Conservation (phyloP, 1,140 invertebrate genomes). For the Nephotettix cincticeps region DNA sequence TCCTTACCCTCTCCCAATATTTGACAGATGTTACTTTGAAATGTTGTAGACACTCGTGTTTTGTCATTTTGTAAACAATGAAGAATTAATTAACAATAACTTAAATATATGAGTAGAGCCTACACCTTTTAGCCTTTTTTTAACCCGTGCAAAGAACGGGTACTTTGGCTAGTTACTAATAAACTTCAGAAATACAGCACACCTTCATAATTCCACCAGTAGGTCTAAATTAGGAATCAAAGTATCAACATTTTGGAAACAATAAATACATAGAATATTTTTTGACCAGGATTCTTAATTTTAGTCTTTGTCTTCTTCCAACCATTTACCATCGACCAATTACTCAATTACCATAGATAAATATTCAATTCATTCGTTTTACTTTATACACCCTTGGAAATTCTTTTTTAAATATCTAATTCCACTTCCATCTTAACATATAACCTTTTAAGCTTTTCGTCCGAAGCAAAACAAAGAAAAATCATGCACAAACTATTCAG, state of each 20-base stretch:
- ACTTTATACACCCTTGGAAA: neutral
- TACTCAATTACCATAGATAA: too few species aligned
- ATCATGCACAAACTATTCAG: neutral
- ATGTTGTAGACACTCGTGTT: too few species aligned
- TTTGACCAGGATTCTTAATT: neutral
- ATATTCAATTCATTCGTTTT: too few species aligned
- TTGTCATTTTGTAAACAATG: too few species aligned
- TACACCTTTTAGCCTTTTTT: too few species aligned
- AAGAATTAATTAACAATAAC: too few species aligned
- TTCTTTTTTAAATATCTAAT: neutral
- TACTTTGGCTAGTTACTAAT: too few species aligned
- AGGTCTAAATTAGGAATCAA: neutral
- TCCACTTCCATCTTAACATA: neutral
- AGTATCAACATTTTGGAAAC: neutral
- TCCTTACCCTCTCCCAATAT: too few species aligned
- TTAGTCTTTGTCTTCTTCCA: neutral
- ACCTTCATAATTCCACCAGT: neutral
- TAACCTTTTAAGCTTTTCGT: neutral
- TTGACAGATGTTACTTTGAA: too few species aligned
- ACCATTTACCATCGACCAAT: neutral
- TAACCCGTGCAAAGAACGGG: too few species aligned
- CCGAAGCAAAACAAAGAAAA: neutral
- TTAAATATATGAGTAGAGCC: too few species aligned
- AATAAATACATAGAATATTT: neutral
- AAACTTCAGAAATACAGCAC: too few species aligned